Evolutionary conservation across 2,888 invertebrate species (phyloP), one percentile per base, ranked within the genome.

Genomic region (Caradrina kadenii): DNA sequence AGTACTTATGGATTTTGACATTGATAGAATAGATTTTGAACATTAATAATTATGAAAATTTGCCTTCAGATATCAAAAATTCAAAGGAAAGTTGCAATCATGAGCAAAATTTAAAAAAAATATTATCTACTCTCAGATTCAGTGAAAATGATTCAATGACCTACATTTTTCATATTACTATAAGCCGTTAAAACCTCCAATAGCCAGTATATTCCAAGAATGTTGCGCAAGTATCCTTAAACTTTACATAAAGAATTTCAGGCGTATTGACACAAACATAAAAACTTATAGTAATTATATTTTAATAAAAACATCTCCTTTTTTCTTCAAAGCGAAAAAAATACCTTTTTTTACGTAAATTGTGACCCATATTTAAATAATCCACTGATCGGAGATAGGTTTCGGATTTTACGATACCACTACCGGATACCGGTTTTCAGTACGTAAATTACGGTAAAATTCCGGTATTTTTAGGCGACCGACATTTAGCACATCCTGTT

Each of bases 301-400:
- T 63, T 55, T 45, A 31, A 19, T 19, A 21, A 45, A 26, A 53
- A 17, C 22, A 39, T 5, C 49, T 42, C 26, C 13, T 48, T 53
- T 22, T 74, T 54, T 50, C n/a, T 71, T 35, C 8, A 52, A 21
- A 54, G 17, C 48, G 2, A 15, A 39, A 63, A 45, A 19, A 26
- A 50, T 60, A 62, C 64, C 65, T 52, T 62, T 76, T 76, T 72
- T 69, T 77, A 79, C 74, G 84, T 67, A 69, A 82, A 84, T 76
- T 68, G 62, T 67, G 71, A 79, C 71, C 77, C 66, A 68, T 76
- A 76, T 81, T 76, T 61, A 78, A 79, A 80, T 76, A 78, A 76
- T 75, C 81, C 72, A 63, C 58, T 76, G 83, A 81, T 84, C 75
- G 70, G 66, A 80, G 69, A 81, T 82, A 69, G 73, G 69, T 73